Conservation (phyloP, 2,113 vertebrate species). For the cattle (Bos taurus) region DNA sequence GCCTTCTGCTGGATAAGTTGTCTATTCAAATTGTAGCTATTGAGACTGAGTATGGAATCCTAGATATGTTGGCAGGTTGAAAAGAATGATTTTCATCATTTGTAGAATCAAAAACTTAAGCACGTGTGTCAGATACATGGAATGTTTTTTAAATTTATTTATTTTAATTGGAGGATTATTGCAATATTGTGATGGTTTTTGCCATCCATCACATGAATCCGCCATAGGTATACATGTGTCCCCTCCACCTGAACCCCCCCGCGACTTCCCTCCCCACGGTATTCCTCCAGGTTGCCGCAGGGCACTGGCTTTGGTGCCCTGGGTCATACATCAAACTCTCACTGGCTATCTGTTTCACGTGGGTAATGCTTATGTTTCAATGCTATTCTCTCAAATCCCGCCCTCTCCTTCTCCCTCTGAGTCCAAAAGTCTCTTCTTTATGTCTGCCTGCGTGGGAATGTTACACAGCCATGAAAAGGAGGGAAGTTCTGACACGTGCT, state of each 20-base stretch:
- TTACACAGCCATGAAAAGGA: neutral
- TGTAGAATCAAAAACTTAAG: neutral
- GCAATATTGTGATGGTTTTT: neutral
- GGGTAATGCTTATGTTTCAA: neutral
- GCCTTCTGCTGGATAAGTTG: neutral
- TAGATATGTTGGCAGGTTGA: neutral
- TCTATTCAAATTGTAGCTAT: neutral
- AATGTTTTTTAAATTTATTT: neutral
- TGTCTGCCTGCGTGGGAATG: neutral
- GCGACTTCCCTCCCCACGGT: accelerated
- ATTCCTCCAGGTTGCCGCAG: neutral
- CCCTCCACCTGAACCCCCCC: neutral
- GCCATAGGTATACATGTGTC: neutral
- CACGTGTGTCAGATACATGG: neutral
- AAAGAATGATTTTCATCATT: neutral
- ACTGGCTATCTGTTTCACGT: neutral
- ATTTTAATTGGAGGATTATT: neutral
- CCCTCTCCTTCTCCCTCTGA: neutral
- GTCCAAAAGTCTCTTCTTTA: neutral
- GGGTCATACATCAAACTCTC: neutral
- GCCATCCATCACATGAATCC: neutral
- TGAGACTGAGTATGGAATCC: neutral
- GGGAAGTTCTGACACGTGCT: neutral
- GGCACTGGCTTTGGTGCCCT: neutral
- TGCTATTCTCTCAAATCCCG: neutral